Percentiles rank a stretch among this genome's conserved stretches.
Evolutionary conservation across 2,888 invertebrate species (phyloP).

Genomic region (Brenthis ino): DNA sequence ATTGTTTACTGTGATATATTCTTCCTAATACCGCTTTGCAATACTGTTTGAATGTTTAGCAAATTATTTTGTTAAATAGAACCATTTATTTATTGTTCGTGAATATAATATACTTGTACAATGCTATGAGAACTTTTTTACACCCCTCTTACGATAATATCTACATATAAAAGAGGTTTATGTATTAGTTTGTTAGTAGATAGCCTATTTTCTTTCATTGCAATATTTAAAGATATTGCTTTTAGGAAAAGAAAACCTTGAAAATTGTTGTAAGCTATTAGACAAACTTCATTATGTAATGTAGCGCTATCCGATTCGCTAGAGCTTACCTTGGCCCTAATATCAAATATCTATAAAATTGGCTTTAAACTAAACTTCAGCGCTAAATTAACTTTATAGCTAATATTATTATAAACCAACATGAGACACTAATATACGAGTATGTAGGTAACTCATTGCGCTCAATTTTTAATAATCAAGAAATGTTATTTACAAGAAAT

Average conservation of each 20-base stretch:
- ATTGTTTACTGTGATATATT: constrained; percentile 71
- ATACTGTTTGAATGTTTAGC: constrained; percentile 53
- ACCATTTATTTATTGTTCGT: constrained; percentile 44
- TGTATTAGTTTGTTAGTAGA: too few species aligned
- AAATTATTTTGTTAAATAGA: constrained; percentile 57
- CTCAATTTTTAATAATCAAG: too few species aligned
- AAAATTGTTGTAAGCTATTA: not conserved
- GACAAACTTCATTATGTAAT: constrained; percentile 39
- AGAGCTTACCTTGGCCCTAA: constrained; percentile 41
- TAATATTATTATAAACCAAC: too few species aligned
- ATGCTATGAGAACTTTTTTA: constrained; percentile 17
- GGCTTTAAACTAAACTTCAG: not conserved
- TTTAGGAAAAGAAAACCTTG: too few species aligned
- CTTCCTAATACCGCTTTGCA: constrained; percentile 63
- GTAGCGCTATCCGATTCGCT: constrained; percentile 45
- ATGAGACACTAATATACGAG: too few species aligned
- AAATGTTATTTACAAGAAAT: too few species aligned
- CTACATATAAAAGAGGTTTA: too few species aligned
- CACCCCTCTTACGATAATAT: not conserved
- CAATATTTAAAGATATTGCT: too few species aligned
- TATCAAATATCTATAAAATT: constrained; percentile 17
- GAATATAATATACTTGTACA: constrained; percentile 46
- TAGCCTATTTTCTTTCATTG: too few species aligned
- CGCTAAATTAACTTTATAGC: not conserved
- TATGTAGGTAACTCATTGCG: too few species aligned